A percentile compares a stretch with the other conserved stretches of the same genome.
Evolutionary conservation across 2,888 invertebrate genomes (phyloP).

Genomic region (Anagyrus pseudococci): DNA sequence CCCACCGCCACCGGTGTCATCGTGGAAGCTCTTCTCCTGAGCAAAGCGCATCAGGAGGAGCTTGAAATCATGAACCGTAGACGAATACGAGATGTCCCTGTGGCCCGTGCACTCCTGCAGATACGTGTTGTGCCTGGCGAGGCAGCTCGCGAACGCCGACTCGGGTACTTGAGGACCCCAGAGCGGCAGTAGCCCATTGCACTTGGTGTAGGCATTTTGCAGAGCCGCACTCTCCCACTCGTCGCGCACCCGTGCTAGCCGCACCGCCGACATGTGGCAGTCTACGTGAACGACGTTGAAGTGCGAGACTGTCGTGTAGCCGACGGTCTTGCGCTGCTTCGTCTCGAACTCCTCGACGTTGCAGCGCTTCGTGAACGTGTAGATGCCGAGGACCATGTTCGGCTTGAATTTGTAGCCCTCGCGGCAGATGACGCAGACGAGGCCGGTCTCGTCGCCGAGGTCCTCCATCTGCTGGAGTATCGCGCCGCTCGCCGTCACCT

Average conservation of each 20-base stretch:
- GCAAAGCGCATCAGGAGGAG: slow-evolving; percentile 87
- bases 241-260: slow-evolving; percentile 74
- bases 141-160: slow-evolving; percentile 90
- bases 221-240: slow-evolving; percentile 98
- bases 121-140: slow-evolving; percentile 91
- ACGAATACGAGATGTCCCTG: slow-evolving; percentile 79
- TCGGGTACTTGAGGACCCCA: slow-evolving; percentile 97
- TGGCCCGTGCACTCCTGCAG: slow-evolving; percentile 76
- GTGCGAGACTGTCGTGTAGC: slow-evolving; percentile 95
- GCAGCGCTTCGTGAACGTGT: slow-evolving; percentile 95
- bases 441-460: slow-evolving; percentile 92
- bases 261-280: slow-evolving; percentile 96
- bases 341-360: slow-evolving; percentile 92
- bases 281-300: slow-evolving; percentile 98
- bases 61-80: slow-evolving; percentile 93
- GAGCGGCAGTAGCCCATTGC: slow-evolving; percentile 94
- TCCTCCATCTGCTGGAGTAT: slow-evolving; percentile 94
- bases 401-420: slow-evolving; percentile 98
- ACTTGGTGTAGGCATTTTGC: slow-evolving; percentile 97
- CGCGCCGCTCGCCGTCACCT: slow-evolving; percentile 90
- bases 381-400: slow-evolving; percentile 91
- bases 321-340: slow-evolving; percentile 85
- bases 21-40: slow-evolving; percentile 94
- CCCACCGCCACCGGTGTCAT: slow-evolving; percentile 96
- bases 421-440: slow-evolving; percentile 96